Base-by-base conservation (phyloP, 2,113 vertebrate species). In the Pithys albifrons region DNA sequence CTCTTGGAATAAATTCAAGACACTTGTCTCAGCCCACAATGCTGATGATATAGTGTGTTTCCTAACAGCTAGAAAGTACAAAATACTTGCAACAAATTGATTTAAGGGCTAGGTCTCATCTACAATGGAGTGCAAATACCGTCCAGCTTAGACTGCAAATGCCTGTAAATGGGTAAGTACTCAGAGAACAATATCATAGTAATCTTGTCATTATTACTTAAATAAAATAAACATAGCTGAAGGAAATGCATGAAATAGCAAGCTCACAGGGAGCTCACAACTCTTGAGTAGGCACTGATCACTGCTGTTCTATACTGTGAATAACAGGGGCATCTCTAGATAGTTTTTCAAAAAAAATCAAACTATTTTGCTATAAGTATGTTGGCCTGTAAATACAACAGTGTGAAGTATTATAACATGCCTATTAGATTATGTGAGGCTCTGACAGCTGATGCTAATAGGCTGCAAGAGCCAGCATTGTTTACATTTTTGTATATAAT, bases 301-400 rank as follows among this genome's bases (percentile, higher is more conserved):
- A 7, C 12, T 86, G 12, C 54, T 49, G 8, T 23, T 86, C 41
- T 57, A 46, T 18, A 10, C 9, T 16, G 17, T 28, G 17, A 76
- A n/a, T 41, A 84, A 77, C 0, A 0, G 2, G 15, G 33, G 19
- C 10, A 55, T 13, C 29, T 46, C 27, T 6, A 74, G 55, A 58
- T 4, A 35, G 3, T n/a, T 19, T 28, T 75, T 85, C 16, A 6
- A 48, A 78, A 61, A 71, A 7, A 2, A 2, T 18, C 24, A 31
- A 65, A 69, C 18, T 12, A 27, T n/a, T 77, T 46, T 71, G 41
- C 57, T 33, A 2, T 39, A 46, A 85, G 35, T 59, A 41, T 4
- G 6, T n/a, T 51, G 13, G 7, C 39, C 43, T 75, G 59, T 70
- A 62, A 85, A 58, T 28, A 17, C 3, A 45, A 22, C 4, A 76